Conservation (phyloP, 2,797 vertebrate genomes). For the Sciaenops ocellatus region DNA sequence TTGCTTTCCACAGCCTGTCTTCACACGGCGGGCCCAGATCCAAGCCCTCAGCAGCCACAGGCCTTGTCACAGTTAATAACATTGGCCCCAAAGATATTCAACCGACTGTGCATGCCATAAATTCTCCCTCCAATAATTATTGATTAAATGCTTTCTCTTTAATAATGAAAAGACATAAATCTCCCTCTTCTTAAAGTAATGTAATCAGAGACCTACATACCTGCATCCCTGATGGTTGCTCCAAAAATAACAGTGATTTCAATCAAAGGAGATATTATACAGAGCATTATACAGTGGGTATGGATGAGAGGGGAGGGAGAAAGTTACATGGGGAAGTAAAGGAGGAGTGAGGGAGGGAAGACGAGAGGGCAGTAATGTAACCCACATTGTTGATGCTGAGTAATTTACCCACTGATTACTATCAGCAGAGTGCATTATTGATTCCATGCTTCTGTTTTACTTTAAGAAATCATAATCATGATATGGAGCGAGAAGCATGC, state of each 20-base stretch:
- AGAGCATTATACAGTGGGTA: background rate
- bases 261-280: conserved; percentile 42
- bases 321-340: conserved; percentile 42
- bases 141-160: conserved; percentile 83
- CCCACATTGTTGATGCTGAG: conserved; percentile 39
- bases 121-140: conserved; percentile 77
- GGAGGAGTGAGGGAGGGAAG: conserved; percentile 6
- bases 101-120: conserved; percentile 69
- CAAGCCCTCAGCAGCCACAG: conserved; percentile 61
- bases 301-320: conserved; percentile 44
- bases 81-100: conserved; percentile 71
- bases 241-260: conserved; percentile 70
- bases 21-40: conserved; percentile 38
- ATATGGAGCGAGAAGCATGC: conserved; percentile 57
- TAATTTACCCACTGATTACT: conserved; percentile 72
- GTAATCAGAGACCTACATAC: conserved; percentile 79
- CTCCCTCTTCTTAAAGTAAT: conserved; percentile 80
- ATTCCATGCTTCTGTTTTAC: conserved; percentile 80
- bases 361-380: conserved; percentile 15
- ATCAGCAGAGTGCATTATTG: conserved; percentile 84
- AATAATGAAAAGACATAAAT: conserved; percentile 83
- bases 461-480: conserved; percentile 54
- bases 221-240: conserved; percentile 66
- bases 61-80: conserved; percentile 73
- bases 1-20: conserved; percentile 57